Evolutionary conservation across 2,888 invertebrate species (phyloP), one percentile per base, ranked within the genome.

Genomic region (Archaeoteleia sp.): DNA sequence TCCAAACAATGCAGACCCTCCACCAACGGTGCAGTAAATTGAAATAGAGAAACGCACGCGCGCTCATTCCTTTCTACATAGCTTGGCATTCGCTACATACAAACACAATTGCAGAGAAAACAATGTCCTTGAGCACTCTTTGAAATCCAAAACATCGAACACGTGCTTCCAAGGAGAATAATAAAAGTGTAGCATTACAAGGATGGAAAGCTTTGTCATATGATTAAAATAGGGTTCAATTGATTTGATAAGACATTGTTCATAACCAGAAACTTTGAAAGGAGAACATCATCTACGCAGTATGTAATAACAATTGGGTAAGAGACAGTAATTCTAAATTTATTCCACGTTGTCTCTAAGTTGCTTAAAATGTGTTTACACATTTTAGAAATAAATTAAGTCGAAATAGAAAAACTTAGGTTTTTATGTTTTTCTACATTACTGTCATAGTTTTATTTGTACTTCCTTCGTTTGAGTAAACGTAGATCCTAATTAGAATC

Each of bases 71-170:
- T 40, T 66, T 66, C 42, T 58, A 58, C 57, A 58, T 54, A 58
- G 53, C 61, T 54, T 57, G 45, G 62, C 61, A 66, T 62, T 66
- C 62, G 62, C 62, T 49, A 57, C 62, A 51, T 54, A 66, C 69
- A 62, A 62, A 66, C 49, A 70, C 69, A 67, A 54, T 67, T 37
- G 60, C 39, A 60, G 30, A 60, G 49, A 60, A 67, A 67, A 67
- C 66, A 70, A 70, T 70, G 62, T 62, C 57, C 69, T 66, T 70
- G 66, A 66, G 62, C 57, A 58, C 39, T 49, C 46, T 70, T 61
- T 49, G 61, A 48, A 61, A 65, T 57, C 65, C 48, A 40, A 69
- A 65, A 65, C 65, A 61, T 46, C 61, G 32, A 42, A 62, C 57
- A 60, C 65, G 65, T 65, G 65, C 53, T 53, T 29, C 14, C 12